A percentile compares a stretch with the other conserved stretches of the same genome.
Evolutionary conservation across 2,888 invertebrate species (phyloP).

Genomic region (Reticulitermes lucifugus): DNA sequence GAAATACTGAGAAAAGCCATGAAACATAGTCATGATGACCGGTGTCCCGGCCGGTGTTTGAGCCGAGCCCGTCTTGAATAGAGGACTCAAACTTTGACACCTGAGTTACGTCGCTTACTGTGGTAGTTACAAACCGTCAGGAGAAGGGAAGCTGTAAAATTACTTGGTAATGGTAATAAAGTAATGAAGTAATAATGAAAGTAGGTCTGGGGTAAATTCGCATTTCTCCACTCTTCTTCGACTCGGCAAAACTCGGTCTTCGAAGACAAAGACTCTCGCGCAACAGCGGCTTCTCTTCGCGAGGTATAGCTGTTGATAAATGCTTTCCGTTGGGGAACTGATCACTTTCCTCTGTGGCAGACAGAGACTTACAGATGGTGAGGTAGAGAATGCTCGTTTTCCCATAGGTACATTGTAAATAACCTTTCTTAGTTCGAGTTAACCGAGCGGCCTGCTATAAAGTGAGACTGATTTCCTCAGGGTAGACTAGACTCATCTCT

Average conservation of each 20-base stretch:
- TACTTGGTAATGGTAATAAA: background rate
- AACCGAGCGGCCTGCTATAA: background rate
- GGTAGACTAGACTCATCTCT: background rate
- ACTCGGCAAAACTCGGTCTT: background rate
- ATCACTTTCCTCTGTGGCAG: constrained; percentile 42
- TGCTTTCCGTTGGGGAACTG: background rate
- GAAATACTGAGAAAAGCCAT: no score
- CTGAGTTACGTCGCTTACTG: no score
- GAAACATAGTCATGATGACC: no score
- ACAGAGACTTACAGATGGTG: background rate
- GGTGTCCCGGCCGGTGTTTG: no score
- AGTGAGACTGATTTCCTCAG: constrained; percentile 45
- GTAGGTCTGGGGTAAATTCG: background rate
- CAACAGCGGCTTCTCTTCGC: no score
- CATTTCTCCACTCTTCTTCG: background rate
- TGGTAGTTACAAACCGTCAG: no score
- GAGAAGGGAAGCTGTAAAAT: background rate
- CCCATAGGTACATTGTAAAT: constrained; percentile 46
- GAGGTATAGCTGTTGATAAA: background rate
- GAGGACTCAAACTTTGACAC: no score
- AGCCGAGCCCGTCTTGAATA: no score
- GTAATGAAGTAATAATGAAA: background rate
- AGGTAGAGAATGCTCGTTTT: constrained; percentile 7
- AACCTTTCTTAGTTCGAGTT: constrained; percentile 39
- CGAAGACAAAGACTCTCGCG: background rate